Evolutionary conservation across 2,797 vertebrate species (phyloP).

Genomic region (Numenius phaeopus): DNA sequence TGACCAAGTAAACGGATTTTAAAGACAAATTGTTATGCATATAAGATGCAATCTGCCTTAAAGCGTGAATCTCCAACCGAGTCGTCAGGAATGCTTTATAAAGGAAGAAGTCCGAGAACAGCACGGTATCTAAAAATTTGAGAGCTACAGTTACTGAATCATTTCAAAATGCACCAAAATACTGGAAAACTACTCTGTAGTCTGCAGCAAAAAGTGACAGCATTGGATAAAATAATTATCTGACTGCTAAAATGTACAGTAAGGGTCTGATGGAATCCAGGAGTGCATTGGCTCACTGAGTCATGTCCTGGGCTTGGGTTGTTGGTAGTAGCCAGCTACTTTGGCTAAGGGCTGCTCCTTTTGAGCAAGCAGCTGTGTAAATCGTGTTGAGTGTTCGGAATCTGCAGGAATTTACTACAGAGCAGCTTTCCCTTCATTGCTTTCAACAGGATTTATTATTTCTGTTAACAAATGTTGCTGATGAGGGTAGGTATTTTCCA

Average conservation of each 20-base stretch:
- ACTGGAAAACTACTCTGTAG: neutral
- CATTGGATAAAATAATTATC: neutral
- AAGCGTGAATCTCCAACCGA: neutral
- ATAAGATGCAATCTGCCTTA: neutral
- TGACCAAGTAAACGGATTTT: neutral
- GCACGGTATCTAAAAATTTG: neutral
- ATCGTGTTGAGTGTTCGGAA: neutral
- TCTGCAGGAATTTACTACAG: neutral
- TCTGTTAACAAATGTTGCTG: neutral
- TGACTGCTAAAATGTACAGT: neutral
- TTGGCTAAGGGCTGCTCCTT: neutral
- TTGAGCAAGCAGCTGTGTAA: neutral
- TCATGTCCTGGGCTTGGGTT: neutral
- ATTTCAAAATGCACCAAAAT: neutral
- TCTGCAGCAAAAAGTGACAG: neutral
- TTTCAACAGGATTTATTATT: neutral
- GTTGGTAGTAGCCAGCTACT: neutral
- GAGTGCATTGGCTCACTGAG: neutral
- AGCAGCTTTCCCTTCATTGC: neutral
- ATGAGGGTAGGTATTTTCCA: neutral
- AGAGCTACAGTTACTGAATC: neutral
- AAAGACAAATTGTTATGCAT: neutral
- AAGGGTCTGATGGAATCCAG: neutral
- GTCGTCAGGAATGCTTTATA: neutral
- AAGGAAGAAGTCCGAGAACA: fast-evolving